A percentile compares a stretch with the other conserved stretches of the same genome.
phyloP scores from a whole-genome alignment of 2,888 invertebrate species.

The Acrocera orbiculus region DNA sequence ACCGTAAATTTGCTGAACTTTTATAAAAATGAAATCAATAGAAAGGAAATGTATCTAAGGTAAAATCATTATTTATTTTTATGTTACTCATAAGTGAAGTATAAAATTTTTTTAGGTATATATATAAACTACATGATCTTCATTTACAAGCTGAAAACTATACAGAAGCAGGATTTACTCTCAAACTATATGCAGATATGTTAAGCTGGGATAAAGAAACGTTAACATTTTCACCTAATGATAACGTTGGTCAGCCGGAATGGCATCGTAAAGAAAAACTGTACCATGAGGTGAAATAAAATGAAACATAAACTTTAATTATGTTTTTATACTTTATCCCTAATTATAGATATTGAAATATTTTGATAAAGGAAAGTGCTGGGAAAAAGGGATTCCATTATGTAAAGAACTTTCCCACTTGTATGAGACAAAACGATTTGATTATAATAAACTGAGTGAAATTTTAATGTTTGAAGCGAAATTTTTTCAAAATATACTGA shows the following conservation, averaged over 20 bases:
- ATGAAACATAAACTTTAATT: neutral
- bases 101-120: conserved; percentile 41
- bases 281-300: conserved; percentile 41
- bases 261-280: conserved; percentile 81
- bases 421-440: conserved; percentile 72
- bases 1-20: conserved; percentile 90
- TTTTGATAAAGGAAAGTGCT: conserved; percentile 90
- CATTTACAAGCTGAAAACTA: conserved; percentile 84
- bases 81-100: neutral
- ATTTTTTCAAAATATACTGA: conserved; percentile 81
- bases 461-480: conserved; percentile 72
- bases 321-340: neutral
- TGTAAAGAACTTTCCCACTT: conserved; percentile 75
- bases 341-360: conserved; percentile 58
- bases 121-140: conserved; percentile 84
- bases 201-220: conserved; percentile 63
- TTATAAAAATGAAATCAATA: conserved; percentile 88
- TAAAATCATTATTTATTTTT: conserved; percentile 9
- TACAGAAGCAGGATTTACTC: conserved; percentile 86
- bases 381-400: conserved; percentile 89
- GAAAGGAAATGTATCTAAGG: conserved; percentile 85
- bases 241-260: conserved; percentile 60
- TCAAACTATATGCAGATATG: conserved; percentile 84
- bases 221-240: conserved; percentile 38
- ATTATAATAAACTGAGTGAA: conserved; percentile 73